Evolutionary conservation across 2,797 vertebrate species (phyloP), one percentile per base, ranked within the genome.

Genomic region (Tarsius wallacei): DNA sequence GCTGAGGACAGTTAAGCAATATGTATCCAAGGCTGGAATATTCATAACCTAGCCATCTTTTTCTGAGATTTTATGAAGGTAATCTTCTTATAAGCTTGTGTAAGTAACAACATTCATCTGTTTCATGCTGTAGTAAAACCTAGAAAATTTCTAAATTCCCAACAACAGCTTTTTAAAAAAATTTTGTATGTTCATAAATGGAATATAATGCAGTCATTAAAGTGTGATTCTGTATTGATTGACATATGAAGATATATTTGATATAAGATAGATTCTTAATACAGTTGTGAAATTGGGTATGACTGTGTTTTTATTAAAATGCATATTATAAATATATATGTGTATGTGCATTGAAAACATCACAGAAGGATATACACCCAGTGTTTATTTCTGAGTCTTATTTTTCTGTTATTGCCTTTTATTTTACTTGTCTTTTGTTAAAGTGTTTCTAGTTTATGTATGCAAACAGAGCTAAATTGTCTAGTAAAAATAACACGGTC

Each of bases 71-170:
- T 90, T 84, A 70, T 68, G 55, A 57, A 64, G 47, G 22, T 73
- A 83, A 2, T 82, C 36, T 83, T 76, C 31, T 36, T 68, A 17
- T 10, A 68, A 59, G 42, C 36, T 80, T 61, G 4, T 71, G 36
- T 93, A 77, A 80, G n/a, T 82, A 94, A 66, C 22, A 89, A 7
- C 2, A 28, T 28, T 89, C 68, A 49, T 81, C 68, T 94, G 63
- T 86, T 90, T 90, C 53, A 36, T 68, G 21, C 24, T 59, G 0
- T n/a, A 70, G 53, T 84, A 90, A 61, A 70, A 90, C 26, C 61
- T 90, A 15, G 53, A 91, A 91, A 90, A 84, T 68, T 83, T 47
- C 49, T 94, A 51, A 57, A 89, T 89, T 68, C 36, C 36, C 31
- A 11, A 8, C 83, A 83, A 83, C 4, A 89, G 4, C 31, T 70